These are phyloP conservation scores for Mechanitis messenoides DNA, from an alignment of 2,888 invertebrate species.

Conservation along the genomic window DNA sequence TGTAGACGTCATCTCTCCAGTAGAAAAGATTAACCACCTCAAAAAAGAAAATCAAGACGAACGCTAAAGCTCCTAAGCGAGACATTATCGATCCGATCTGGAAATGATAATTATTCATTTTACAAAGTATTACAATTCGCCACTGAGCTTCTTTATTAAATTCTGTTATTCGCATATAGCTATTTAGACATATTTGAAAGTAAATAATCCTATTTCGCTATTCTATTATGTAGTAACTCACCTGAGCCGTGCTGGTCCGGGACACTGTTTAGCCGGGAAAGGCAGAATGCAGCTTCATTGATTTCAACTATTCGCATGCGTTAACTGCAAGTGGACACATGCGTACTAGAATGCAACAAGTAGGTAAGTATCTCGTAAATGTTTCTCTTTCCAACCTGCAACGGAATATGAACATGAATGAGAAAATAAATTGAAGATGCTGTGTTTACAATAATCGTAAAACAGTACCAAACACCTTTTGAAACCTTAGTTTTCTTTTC, in stretches of 20 bases:
- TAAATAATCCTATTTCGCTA: no score
- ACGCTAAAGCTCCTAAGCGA: neutral
- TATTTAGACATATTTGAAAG: no score
- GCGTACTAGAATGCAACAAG: slow-evolving; percentile 5
- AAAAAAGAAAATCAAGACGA: neutral
- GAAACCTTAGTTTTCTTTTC: neutral
- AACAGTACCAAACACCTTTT: no score
- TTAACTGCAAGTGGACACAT: slow-evolving; percentile 1
- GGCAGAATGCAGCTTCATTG: slow-evolving; percentile 1
- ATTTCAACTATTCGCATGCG: slow-evolving; percentile 5
- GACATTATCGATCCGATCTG: no score
- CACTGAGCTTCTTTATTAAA: no score
- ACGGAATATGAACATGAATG: no score
- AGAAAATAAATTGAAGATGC: no score
- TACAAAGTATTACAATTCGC: neutral
- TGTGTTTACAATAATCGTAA: no score
- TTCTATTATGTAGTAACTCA: neutral
- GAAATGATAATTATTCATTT: no score
- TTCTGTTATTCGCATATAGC: no score
- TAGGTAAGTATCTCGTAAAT: neutral
- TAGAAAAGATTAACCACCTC: neutral
- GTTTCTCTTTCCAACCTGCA: neutral
- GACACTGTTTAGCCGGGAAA: neutral
- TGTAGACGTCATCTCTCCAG: neutral
- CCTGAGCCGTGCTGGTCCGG: neutral